phyloP scores from a whole-genome alignment of 2,797 vertebrate genomes.

The Sardinella longiceps region DNA sequence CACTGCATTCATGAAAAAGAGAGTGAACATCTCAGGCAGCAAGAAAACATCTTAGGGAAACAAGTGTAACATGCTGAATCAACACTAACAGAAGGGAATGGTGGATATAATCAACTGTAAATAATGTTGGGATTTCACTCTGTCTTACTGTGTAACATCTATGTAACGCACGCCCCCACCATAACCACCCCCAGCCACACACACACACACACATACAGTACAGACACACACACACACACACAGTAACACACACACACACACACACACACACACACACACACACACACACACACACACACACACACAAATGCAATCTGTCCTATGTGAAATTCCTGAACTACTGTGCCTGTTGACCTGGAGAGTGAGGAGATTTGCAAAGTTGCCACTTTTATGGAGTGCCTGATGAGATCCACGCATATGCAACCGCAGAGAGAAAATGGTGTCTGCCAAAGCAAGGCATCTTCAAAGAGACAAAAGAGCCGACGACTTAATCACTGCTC shows the following conservation, averaged over 20 bases:
- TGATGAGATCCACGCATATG: too few relatives aligned
- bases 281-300: too few relatives aligned
- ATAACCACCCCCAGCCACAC: background rate
- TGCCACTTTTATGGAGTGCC: background rate
- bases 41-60: conserved; percentile 21
- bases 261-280: too few relatives aligned
- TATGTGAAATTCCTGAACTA: conserved; percentile 31
- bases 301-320: too few relatives aligned
- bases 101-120: background rate
- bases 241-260: too few relatives aligned
- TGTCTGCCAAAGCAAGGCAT: background rate
- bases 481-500: conserved; percentile 46
- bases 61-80: conserved; percentile 24
- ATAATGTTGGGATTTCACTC: background rate
- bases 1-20: background rate
- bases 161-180: background rate
- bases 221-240: background rate
- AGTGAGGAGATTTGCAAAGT: conserved; percentile 4
- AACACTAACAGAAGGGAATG: background rate
- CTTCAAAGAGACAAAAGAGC: conserved; percentile 28
- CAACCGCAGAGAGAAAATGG: too few relatives aligned
- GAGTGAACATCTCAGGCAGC: background rate
- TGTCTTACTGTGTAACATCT: background rate
- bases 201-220: too few relatives aligned
- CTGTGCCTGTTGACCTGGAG: conserved; percentile 25